These are phyloP conservation scores for Drosophila ercepeae DNA, from an alignment of 1,140 invertebrate species.

Conservation along the genomic window DNA sequence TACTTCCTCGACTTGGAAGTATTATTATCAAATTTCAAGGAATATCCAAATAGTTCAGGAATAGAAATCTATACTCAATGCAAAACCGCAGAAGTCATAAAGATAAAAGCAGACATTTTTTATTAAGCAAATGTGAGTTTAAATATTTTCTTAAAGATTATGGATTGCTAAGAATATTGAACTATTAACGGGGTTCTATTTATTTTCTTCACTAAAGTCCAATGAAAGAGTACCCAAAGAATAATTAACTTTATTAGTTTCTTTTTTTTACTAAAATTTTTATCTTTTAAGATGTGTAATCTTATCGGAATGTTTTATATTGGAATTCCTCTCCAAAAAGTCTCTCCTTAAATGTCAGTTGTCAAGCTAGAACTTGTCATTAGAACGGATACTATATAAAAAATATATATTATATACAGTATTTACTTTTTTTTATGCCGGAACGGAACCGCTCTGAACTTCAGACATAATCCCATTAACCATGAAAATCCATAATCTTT, in stretches of 20 bases:
- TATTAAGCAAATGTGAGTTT: neutral
- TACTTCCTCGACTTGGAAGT: neutral
- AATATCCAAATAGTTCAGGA: neutral
- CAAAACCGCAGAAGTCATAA: neutral
- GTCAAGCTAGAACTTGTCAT: neutral
- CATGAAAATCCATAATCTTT: conserved; percentile 28
- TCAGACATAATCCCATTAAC: conserved; percentile 22
- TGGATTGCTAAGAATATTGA: too few species aligned
- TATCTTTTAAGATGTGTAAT: conserved; percentile 27
- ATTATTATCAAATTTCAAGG: neutral
- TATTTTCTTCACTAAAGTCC: too few species aligned
- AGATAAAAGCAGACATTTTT: neutral
- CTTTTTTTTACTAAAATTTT: neutral
- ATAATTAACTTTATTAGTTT: conserved; percentile 10
- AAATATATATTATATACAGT: neutral
- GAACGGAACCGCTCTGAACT: conserved; percentile 1
- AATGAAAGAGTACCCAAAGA: neutral
- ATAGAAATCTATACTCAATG: neutral
- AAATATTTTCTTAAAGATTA: too few species aligned
- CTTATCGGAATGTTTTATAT: conserved; percentile 15
- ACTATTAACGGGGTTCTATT: too few species aligned
- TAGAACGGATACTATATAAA: neutral
- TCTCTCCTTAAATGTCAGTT: neutral
- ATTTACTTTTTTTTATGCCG: conserved; percentile 2
- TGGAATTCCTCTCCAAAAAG: neutral